Evolutionary conservation across 1,140 invertebrate genomes (phyloP).

Genomic region (Nebria ingens): DNA sequence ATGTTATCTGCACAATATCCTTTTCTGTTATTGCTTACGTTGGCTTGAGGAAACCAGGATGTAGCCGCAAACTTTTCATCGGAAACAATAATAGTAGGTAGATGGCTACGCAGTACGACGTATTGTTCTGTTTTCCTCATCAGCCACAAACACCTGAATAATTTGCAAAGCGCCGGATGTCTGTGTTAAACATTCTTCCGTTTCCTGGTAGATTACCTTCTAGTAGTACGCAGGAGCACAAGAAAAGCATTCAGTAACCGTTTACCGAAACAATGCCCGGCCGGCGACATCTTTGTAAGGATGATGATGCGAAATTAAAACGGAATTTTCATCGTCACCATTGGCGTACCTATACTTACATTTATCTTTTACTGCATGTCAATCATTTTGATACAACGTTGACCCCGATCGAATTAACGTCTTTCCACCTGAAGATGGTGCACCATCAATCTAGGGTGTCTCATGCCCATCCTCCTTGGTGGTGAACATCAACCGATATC

Average conservation of each 20-base stretch:
- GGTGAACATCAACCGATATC: neutral
- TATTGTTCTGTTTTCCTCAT: neutral
- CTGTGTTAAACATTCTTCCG: slow-evolving; percentile 5
- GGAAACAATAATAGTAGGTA: neutral
- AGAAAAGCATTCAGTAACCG: neutral
- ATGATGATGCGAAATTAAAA: neutral
- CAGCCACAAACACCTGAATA: neutral
- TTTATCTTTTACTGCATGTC: too few relatives aligned
- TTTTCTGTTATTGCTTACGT: neutral
- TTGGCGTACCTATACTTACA: neutral
- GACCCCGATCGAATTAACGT: neutral
- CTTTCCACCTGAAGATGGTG: neutral
- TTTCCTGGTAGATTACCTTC: too few relatives aligned
- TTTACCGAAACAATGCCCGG: neutral
- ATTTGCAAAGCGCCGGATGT: neutral
- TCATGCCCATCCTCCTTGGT: neutral
- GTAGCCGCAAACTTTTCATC: neutral
- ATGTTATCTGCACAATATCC: slow-evolving; percentile 1
- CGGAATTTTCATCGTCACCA: neutral
- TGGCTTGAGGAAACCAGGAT: neutral
- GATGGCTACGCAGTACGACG: too few relatives aligned
- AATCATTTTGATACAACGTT: neutral
- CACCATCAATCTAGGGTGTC: neutral
- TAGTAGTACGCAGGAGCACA: neutral
- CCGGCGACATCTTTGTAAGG: too few relatives aligned